phyloP scores from a whole-genome alignment of 1,140 invertebrate species.

The Drosophila azteca region DNA sequence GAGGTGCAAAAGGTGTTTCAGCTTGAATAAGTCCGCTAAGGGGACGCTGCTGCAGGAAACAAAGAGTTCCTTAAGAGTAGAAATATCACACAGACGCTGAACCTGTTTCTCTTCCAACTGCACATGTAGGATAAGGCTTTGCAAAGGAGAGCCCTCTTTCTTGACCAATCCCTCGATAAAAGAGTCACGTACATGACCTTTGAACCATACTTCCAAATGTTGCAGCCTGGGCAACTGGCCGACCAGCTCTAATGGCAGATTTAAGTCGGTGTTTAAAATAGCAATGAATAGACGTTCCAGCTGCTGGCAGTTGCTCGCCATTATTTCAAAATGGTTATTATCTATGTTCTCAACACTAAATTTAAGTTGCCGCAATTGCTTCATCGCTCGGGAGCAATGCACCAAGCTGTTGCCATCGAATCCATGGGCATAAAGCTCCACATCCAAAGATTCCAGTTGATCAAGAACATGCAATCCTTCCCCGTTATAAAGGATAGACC shows the following conservation, averaged over 20 bases:
- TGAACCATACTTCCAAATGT: constrained; percentile 27
- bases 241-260: constrained; percentile 10
- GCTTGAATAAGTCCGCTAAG: background rate
- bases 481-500: background rate
- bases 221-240: constrained; percentile 28
- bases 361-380: constrained; percentile 10
- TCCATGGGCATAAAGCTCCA: background rate
- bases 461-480: background rate
- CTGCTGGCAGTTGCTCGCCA: constrained; percentile 11
- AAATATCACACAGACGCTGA: constrained; percentile 12
- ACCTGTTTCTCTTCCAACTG: constrained; percentile 11
- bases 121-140: constrained; percentile 14
- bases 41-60: background rate
- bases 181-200: background rate
- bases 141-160: constrained; percentile 11
- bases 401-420: constrained; percentile 8
- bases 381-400: constrained; percentile 8
- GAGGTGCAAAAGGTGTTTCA: constrained; percentile 21
- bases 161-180: constrained; percentile 17
- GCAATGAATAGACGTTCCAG: constrained; percentile 23
- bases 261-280: background rate
- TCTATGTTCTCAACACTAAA: constrained; percentile 1
- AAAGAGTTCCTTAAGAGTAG: constrained; percentile 28
- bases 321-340: constrained; percentile 8
- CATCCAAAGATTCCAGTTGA: constrained; percentile 25